Percentiles rank a stretch among this genome's conserved stretches.
These are phyloP conservation scores for Drosophila cyrtoloma DNA, from an alignment of 2,888 invertebrate genomes.

Conservation along the genomic window DNA sequence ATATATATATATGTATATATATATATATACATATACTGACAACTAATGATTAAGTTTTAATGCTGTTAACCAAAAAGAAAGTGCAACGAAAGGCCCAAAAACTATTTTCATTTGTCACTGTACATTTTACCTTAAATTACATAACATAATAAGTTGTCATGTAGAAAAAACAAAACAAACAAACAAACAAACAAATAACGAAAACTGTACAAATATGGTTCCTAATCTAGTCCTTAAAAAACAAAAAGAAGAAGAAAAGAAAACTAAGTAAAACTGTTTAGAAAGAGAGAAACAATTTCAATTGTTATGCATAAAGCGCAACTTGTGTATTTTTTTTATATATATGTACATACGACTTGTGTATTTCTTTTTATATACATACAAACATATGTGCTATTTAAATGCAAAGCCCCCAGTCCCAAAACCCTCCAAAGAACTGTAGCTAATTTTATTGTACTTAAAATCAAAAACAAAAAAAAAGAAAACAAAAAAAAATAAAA, in stretches of 20 bases:
- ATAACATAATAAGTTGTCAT: constrained; percentile 50
- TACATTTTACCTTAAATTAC: constrained; percentile 67
- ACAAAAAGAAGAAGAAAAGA: neutral
- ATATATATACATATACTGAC: neutral
- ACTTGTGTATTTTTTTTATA: constrained; percentile 60
- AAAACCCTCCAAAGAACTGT: constrained; percentile 63
- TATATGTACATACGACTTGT: constrained; percentile 6
- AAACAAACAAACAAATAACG: constrained; percentile 62
- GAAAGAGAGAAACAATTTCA: constrained; percentile 20
- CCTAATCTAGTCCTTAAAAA: constrained; percentile 84
- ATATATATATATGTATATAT: neutral
- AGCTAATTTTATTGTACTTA: constrained; percentile 75
- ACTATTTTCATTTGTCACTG: constrained; percentile 53
- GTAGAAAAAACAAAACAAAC: constrained; percentile 25
- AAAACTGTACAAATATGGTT: constrained; percentile 85
- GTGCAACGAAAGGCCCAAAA: constrained; percentile 46
- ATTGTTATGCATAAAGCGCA: constrained; percentile 62
- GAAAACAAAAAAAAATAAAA: constrained; percentile 24
- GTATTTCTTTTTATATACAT: constrained; percentile 20
- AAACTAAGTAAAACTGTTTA: constrained; percentile 40
- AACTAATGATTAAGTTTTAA: constrained; percentile 28
- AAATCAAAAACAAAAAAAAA: constrained; percentile 38
- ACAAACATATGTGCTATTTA: constrained; percentile 13
- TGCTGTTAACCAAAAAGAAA: constrained; percentile 62
- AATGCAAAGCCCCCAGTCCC: constrained; percentile 34